Evolutionary conservation across 2,113 vertebrate species (phyloP), one percentile per base, ranked within the genome.

Genomic region (Nannospalax galili): DNA sequence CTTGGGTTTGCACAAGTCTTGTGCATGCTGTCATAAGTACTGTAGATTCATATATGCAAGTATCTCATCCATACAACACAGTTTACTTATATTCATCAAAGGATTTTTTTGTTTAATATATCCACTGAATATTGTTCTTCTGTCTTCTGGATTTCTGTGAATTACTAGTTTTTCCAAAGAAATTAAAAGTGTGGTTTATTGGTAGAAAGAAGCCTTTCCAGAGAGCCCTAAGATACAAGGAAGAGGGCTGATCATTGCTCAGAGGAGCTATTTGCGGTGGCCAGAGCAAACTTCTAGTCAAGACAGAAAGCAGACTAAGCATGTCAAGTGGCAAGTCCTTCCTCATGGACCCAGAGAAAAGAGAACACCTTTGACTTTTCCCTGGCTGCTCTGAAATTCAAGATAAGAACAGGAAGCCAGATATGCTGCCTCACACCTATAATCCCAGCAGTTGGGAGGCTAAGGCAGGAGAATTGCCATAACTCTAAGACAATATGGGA

Each of bases 321-420:
- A 48, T 87, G 70, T 67, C 32, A 81, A 91, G 72, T 28, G 82
- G 48, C 79, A 91, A 87, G 64, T 45, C 42, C 78, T 75, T 78
- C 52, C 48, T 26, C 26, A 3, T 1, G 37, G 28, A 45, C 1
- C 14, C 7, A 8, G 40, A 52, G 45, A 85, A 40, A 77, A 84
- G 15, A 30, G 7, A 12, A 32, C 22, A 80, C 8, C 42, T 80
- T 35, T 75, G 72, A 88, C 40, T 81, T 80, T 69, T 60, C 72
- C 28, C 45, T 24, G 32, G 37, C 20, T 65, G n/a, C 35, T 94
- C n/a, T 79, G 22, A 91, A 75, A 52, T 42, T 56, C 24, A 84
- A 74, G n/a, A 88, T 28, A n/a, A 60, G 48, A 87, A 94, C 77
- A 32, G 40, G 40, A 20, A 32, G 40, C 16, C 19, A 32, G 16